Conservation (phyloP, 1,140 invertebrate species). For the Wiebesia pumilae region DNA sequence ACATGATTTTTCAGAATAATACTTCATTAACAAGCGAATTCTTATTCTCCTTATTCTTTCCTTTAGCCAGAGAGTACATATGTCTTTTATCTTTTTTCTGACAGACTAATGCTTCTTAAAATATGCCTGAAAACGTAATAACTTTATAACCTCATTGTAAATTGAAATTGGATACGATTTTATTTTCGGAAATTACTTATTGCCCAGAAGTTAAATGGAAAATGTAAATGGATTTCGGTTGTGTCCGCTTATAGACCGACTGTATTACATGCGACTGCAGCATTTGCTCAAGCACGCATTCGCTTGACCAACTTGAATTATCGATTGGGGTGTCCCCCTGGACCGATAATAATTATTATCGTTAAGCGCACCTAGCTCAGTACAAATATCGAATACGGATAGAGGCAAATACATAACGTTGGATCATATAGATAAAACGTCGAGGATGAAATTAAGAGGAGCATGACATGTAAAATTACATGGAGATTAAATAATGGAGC, state of each 20-base stretch:
- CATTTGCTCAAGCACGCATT: not conserved
- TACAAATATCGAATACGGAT: constrained; percentile 33
- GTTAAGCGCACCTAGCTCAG: not conserved
- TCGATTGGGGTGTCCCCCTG: constrained; percentile 8
- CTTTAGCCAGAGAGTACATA: no score
- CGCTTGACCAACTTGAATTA: constrained; percentile 14
- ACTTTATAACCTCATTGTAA: not conserved
- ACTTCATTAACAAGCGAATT: not conserved
- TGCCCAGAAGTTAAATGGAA: constrained; percentile 31
- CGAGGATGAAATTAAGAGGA: constrained; percentile 1
- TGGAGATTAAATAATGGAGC: constrained; percentile 39
- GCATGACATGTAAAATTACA: constrained; percentile 44
- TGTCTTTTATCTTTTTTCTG: not conserved
- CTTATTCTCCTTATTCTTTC: not conserved
- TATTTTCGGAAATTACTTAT: constrained; percentile 32
- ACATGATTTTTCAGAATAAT: not conserved
- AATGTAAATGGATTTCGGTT: constrained; percentile 28
- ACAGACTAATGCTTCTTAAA: not conserved
- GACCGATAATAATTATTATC: constrained; percentile 47
- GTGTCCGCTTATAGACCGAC: not conserved
- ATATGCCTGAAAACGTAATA: not conserved
- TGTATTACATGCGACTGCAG: not conserved
- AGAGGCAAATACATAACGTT: constrained; percentile 9
- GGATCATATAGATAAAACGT: constrained; percentile 13
- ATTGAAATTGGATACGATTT: constrained; percentile 31